These are phyloP conservation scores for Penaeus chinensis DNA, from an alignment of 1,140 invertebrate species.

Conservation along the genomic window DNA sequence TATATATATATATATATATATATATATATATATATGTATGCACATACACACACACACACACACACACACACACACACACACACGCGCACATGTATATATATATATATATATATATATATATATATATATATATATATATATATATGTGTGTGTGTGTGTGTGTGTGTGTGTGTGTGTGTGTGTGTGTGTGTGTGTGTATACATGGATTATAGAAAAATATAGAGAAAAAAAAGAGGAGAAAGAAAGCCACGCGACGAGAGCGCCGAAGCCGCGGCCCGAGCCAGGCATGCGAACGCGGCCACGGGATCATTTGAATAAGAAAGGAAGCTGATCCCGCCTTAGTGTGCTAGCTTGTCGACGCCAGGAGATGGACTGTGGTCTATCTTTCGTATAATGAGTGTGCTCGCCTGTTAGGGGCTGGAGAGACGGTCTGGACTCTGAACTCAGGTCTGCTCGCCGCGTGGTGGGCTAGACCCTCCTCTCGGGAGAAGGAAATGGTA, in stretches of 20 bases:
- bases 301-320: constrained; percentile 58
- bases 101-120: no score
- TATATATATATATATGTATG: no score
- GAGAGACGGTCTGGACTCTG: constrained; percentile 20
- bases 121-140: no score
- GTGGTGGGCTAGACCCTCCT: constrained; percentile 15
- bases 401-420: constrained; percentile 44
- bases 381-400: constrained; percentile 58
- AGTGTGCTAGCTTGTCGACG: constrained; percentile 55
- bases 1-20: no score
- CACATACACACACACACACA: no score
- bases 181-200: background rate
- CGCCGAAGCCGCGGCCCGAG: constrained; percentile 28
- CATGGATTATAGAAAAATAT: background rate
- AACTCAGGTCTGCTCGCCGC: constrained; percentile 14
- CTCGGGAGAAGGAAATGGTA: no score
- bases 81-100: no score
- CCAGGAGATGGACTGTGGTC: constrained; percentile 57
- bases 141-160: no score
- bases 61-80: no score
- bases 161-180: no score
- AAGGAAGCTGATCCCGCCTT: constrained; percentile 57
- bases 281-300: constrained; percentile 14
- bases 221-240: background rate
- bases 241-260: no score